Evolutionary conservation across 1,140 invertebrate species (phyloP).

Genomic region (Bacillus rossius): DNA sequence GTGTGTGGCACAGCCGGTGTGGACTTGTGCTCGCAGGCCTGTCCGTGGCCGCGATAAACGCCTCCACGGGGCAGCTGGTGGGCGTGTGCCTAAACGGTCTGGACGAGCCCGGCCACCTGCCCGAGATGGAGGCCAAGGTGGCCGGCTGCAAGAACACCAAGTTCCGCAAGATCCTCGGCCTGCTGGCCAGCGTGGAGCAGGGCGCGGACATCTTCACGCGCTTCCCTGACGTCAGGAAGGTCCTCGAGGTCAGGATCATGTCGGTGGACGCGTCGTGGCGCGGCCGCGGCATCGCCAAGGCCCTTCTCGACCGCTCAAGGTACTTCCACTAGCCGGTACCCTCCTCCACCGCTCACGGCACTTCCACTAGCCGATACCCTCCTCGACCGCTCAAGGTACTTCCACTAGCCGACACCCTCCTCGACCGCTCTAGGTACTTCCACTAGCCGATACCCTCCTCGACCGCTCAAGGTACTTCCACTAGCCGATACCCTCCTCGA

Average conservation of each 20-base stretch:
- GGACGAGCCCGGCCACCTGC: slow-evolving; percentile 38
- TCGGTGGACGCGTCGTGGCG: slow-evolving; percentile 58
- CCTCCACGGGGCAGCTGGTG: slow-evolving; percentile 46
- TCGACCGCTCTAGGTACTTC: no score
- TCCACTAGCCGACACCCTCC: no score
- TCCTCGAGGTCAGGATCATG: slow-evolving; percentile 57
- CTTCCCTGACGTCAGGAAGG: slow-evolving; percentile 48
- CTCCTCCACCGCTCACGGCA: no score
- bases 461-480: no score
- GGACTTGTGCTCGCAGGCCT: no score
- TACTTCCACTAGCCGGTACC: no score
- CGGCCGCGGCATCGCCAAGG: slow-evolving; percentile 57
- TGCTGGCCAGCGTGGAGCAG: slow-evolving; percentile 51
- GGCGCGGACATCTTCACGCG: slow-evolving; percentile 49
- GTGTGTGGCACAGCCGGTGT: no score
- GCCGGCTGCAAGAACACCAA: slow-evolving; percentile 34
- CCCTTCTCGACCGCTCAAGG: slow-evolving; percentile 56
- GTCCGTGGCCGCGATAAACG: neutral
- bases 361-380: no score
- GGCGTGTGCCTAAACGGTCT: slow-evolving; percentile 49
- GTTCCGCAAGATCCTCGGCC: slow-evolving; percentile 54
- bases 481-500: no score
- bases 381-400: no score
- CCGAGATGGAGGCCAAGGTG: slow-evolving; percentile 9
- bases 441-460: no score